Evolutionary conservation across 2,888 invertebrate species (phyloP).

Genomic region (Agriotes lineatus): DNA sequence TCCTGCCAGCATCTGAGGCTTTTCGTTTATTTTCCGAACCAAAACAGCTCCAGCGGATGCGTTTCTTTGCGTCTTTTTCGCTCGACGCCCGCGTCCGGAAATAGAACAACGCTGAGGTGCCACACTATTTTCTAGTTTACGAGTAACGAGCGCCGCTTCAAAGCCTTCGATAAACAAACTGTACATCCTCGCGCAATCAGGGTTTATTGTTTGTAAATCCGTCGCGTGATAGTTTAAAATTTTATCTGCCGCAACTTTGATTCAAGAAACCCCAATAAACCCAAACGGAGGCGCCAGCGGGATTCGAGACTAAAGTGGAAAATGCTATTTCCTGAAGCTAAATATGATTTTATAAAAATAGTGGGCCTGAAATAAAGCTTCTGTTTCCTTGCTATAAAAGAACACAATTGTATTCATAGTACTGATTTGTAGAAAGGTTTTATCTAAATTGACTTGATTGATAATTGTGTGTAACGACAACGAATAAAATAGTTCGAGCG

Average conservation of each 20-base stretch:
- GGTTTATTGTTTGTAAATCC: too few species aligned
- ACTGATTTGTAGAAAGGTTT: neutral
- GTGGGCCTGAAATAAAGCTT: too few species aligned
- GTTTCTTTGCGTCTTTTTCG: constrained; percentile 4
- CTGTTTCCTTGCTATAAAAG: too few species aligned
- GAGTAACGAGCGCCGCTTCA: neutral
- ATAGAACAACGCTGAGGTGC: constrained; percentile 11
- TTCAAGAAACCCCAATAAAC: too few species aligned
- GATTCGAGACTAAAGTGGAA: too few species aligned
- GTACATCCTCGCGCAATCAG: neutral
- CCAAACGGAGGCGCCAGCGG: too few species aligned
- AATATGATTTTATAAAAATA: neutral
- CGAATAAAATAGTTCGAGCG: neutral
- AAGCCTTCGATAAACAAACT: neutral
- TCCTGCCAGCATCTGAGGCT: too few species aligned
- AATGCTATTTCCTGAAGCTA: neutral
- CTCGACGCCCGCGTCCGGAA: constrained; percentile 3
- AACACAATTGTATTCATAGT: too few species aligned
- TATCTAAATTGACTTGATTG: constrained; percentile 9
- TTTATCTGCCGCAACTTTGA: too few species aligned
- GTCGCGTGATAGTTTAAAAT: too few species aligned
- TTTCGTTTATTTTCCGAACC: constrained; percentile 11
- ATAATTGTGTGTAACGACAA: neutral
- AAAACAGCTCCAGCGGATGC: constrained; percentile 23
- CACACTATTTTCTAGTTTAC: constrained; percentile 9